phyloP scores from a whole-genome alignment of 2,888 invertebrate species.

The Metacarcinus magister region DNA sequence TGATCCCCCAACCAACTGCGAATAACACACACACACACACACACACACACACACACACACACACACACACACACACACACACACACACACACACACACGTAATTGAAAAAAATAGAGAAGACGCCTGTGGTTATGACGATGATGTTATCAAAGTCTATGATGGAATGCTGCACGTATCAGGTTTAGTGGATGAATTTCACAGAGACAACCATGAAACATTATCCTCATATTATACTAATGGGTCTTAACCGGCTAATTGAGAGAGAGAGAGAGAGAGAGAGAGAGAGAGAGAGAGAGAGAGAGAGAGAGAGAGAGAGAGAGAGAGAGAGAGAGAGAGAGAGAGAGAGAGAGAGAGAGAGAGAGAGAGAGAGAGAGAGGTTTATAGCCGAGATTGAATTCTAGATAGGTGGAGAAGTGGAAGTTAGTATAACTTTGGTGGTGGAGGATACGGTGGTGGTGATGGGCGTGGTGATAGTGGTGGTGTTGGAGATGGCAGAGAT shows the following conservation, averaged over 20 bases:
- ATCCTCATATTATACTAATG: background rate
- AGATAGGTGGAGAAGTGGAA: background rate
- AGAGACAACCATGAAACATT: background rate
- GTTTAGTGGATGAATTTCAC: background rate
- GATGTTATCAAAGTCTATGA: background rate
- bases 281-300: constrained; percentile 57
- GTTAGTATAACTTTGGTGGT: background rate
- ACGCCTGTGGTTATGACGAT: background rate
- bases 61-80: constrained; percentile 39
- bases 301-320: constrained; percentile 62
- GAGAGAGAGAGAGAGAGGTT: background rate
- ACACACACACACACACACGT: background rate
- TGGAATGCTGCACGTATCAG: background rate
- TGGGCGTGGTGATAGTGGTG: background rate
- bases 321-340: constrained; percentile 59
- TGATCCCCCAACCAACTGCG: too few relatives aligned
- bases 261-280: constrained; percentile 45
- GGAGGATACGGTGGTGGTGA: background rate
- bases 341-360: background rate
- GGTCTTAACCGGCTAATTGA: background rate
- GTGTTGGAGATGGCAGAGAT: background rate
- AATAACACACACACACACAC: too few relatives aligned
- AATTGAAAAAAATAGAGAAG: background rate
- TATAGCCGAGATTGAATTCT: background rate
- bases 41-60: constrained; percentile 39